Evolutionary conservation across 2,797 vertebrate species (phyloP), one percentile per base, ranked within the genome.

Genomic region (Ctenopoma multispine): DNA sequence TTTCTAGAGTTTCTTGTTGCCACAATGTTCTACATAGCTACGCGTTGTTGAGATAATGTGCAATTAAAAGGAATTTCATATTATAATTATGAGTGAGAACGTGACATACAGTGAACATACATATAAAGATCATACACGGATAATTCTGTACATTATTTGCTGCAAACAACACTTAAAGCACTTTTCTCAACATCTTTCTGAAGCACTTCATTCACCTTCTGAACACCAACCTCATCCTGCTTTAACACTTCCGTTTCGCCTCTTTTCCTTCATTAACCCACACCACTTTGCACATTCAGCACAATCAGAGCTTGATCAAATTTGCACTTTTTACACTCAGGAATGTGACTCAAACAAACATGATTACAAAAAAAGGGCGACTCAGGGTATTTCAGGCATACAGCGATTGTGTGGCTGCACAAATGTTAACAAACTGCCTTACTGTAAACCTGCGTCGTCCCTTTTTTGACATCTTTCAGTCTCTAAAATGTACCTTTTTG

Each of bases 141-240:
- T 41, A 55, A 47, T 31, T 81, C 73, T 85, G 75, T 88, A 88
- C 86, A 90, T 87, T 86, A 89, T 87, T 88, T 87, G 88, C 82
- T 80, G 80, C 69, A 24, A 78, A 85, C 55, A 8, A 87, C 72
- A 83, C 44, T 77, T 87, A 81, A 88, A 90, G 86, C 88, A 83
- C 76, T 73, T 83, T 63, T 27, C 56, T 13, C 50, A 38, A 7
- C 18, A 1, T 56, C 61, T 46, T 53, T 62, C 48, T 4, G 11
- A 24, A 61, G 5, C 53, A 27, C 58, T 50, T 1, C 38, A 4
- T 12, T 11, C 3, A 17, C 11, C 20, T 13, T 6, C 18, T 48
- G 20, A 51, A 46, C 23, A 1, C 1, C 7, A 13, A 21, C 41
- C 38, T 44, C 15, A 43, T 62, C 38, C 13, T 23, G 46, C 58